Base-by-base conservation (phyloP, 2,797 vertebrate species). In the Leuciscus waleckii region DNA sequence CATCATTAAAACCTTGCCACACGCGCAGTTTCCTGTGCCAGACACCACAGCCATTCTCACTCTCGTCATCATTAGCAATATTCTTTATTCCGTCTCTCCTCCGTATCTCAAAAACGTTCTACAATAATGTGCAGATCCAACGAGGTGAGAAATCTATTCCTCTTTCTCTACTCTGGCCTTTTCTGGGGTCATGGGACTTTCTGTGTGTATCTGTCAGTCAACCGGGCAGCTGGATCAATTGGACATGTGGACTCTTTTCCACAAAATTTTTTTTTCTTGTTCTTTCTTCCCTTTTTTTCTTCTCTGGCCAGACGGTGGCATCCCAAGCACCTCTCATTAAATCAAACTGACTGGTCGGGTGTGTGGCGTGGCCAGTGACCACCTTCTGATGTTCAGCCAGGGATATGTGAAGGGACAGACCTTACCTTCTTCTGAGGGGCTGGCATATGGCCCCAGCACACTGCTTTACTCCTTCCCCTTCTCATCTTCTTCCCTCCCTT, bases 371-470 rank as follows among this genome's bases (percentile, higher is more conserved):
- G 93, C 93, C 93, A 93, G 90, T 86, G 82, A 84, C 82, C 78
- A 90, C 83, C 91, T 92, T 95, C 92, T 95, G 95, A 95, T 94
- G 94, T 95, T 90, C 32, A 87, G 93, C 95, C 94, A 95, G 86
- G 41, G 70, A 90, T 90, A 92, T 91, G 92, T 90, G 90, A 92
- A 93, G 91, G 65, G 76, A 88, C 89, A 94, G 94, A 98, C 97
- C 96, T 94, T 92, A 99, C 97, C 97, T 97, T 97, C 94, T 97
- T 97, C 93, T 96, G 95, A 91, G 96, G 95, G 79, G 96, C 94
- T 83, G 97, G 92, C 96, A 97, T 95, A 98, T 98, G 90, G 97
- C 97, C 83, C 94, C 94, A 90, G 95, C 87, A 86, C 91, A 93
- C 93, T 93, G 89, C 92, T 95, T 90, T 88, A 88, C 81, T 94